These are phyloP conservation scores for Brachionus rubens DNA, from an alignment of 1,140 invertebrate species.

Conservation along the genomic window DNA sequence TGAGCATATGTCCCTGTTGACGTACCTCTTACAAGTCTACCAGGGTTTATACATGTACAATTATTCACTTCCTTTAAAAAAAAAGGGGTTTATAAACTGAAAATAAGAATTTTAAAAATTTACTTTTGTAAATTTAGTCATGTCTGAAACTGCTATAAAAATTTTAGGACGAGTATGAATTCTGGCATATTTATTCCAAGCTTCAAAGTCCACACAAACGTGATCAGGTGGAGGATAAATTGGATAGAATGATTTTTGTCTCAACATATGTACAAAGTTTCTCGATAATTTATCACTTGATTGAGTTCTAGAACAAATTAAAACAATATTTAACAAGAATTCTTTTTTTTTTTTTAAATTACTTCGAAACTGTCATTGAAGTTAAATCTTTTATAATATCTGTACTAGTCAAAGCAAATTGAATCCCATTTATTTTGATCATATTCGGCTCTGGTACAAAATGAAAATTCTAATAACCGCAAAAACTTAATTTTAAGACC, in stretches of 20 bases:
- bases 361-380: conserved; percentile 37
- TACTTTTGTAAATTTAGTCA: conserved; percentile 11
- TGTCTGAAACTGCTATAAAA: conserved; percentile 29
- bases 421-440: conserved; percentile 43
- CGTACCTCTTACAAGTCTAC: conserved; percentile 31
- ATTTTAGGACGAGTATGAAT: conserved; percentile 37
- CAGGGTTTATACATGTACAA: conserved; percentile 31
- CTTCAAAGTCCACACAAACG: conserved; percentile 27
- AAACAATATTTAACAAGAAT: neutral
- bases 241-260: conserved; percentile 43
- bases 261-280: conserved; percentile 42
- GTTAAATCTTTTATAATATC: conserved; percentile 44
- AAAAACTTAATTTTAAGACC: neutral
- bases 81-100: neutral
- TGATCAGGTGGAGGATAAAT: conserved; percentile 42
- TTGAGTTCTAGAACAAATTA: neutral
- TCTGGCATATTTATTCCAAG: conserved; percentile 33
- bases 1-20: conserved; percentile 36
- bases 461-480: conserved; percentile 45
- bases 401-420: conserved; percentile 20
- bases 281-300: conserved; percentile 30
- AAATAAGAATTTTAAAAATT: neutral
- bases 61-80: conserved; percentile 35
- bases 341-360: neutral
- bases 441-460: conserved; percentile 36